These are phyloP conservation scores for Notocelia uddmanniana DNA, from an alignment of 2,888 invertebrate species.

Conservation along the genomic window DNA sequence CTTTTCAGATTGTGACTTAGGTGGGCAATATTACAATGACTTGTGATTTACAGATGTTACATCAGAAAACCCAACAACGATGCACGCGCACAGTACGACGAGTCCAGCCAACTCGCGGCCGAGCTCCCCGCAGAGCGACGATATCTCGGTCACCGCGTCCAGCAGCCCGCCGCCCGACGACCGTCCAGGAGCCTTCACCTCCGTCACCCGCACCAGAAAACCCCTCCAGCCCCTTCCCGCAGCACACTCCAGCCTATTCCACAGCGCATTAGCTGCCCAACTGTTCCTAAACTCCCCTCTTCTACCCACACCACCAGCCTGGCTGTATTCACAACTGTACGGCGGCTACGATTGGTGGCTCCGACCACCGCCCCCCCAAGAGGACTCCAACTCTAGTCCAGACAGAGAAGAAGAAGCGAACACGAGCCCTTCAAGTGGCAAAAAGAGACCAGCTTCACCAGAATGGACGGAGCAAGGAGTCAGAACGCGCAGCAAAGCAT, in stretches of 20 bases:
- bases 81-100: conserved; percentile 89
- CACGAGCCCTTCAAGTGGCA: conserved; percentile 73
- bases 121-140: conserved; percentile 85
- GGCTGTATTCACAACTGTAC: conserved; percentile 92
- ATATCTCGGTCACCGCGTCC: conserved; percentile 88
- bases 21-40: not conserved
- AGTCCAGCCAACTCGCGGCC: conserved; percentile 89
- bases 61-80: conserved; percentile 75
- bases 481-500: conserved; percentile 76
- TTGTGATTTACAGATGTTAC: conserved; percentile 66
- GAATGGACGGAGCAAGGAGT: conserved; percentile 79
- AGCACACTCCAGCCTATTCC: conserved; percentile 79
- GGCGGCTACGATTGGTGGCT: conserved; percentile 91
- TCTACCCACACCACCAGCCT: conserved; percentile 91
- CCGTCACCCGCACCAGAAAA: conserved; percentile 77
- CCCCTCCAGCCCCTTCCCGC: conserved; percentile 79
- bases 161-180: conserved; percentile 82
- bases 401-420: conserved; percentile 76
- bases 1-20: not conserved
- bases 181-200: conserved; percentile 84
- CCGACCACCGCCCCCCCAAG: conserved; percentile 74
- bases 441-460: conserved; percentile 85
- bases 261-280: conserved; percentile 87
- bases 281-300: conserved; percentile 91
- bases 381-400: conserved; percentile 77